Evolutionary conservation across 2,888 invertebrate species (phyloP), one percentile per base, ranked within the genome.

Genomic region (Seira sanloemensis): DNA sequence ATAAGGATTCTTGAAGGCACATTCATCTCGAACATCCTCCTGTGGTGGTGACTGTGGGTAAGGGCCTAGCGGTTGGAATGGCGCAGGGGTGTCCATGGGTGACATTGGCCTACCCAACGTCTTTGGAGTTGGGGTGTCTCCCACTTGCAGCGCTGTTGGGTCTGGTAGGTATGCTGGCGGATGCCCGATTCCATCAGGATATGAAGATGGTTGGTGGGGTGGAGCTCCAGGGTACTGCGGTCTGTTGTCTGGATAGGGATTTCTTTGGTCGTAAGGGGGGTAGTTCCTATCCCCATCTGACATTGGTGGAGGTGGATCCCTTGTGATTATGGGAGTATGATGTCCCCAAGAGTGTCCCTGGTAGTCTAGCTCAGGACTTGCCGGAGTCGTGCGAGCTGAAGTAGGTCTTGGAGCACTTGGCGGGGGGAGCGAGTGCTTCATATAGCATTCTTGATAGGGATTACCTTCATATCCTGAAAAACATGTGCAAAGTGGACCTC

Each of bases 291-390:
- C 12, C 12, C 58, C 50, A 54, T 66, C 46, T 19, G 21, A n/a
- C 24, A 23, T 54, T 9, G 26, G 50, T 46, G 25, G 21, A 19
- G 65, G 73, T 7, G 67, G 66, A 72, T 67, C 16, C 19, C 26
- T 16, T 5, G 65, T 58, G 16, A 68, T 54, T 7, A 12, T 66
- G 12, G 27, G 67, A 4, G 72, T 46, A 62, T 83, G 83, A 37
- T 78, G 77, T 2, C 83, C 83, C 83, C 83, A 83, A 21, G 83
- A 83, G 25, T 83, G 83, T 16, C 83, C 83, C 71, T 83, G 83
- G 25, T 65, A 83, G 16, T 83, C 83, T 1, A 83, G 27, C 0
- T 78, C 78, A 1, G 66, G 58, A 23, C 9, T 12, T 0, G 19
- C 12, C 18, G 74, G 74, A 7, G 73, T 58, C n/a, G 18, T 37